Conservation (phyloP, 1,140 invertebrate genomes). For the Heliconius hermathena region DNA sequence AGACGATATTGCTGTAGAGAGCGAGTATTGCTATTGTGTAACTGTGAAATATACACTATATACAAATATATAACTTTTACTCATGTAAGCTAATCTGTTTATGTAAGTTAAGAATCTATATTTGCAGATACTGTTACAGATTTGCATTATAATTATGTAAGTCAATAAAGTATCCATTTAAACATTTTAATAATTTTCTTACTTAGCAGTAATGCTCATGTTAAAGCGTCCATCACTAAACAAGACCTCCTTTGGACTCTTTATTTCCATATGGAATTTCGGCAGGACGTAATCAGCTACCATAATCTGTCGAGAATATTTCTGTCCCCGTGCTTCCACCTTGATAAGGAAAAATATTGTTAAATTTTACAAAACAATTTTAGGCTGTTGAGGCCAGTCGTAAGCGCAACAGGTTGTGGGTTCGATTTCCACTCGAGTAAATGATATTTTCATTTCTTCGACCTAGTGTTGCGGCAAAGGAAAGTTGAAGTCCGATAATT, state of each 20-base stretch:
- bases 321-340: conserved; percentile 83
- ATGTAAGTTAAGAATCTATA: neutral
- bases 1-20: conserved; percentile 8
- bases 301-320: conserved; percentile 87
- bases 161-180: neutral
- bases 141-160: too few species aligned
- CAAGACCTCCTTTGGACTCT: conserved; percentile 90
- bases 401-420: too few species aligned
- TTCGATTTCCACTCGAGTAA: too few species aligned
- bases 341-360: conserved; percentile 28
- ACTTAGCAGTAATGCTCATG: conserved; percentile 92
- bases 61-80: neutral
- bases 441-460: too few species aligned
- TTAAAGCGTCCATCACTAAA: conserved; percentile 90
- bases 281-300: conserved; percentile 96
- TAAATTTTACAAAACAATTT: neutral
- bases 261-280: conserved; percentile 93
- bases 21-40: neutral
- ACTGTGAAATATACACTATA: neutral
- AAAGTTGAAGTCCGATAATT: too few species aligned
- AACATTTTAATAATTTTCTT: conserved; percentile 54
- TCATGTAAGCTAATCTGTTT: neutral
- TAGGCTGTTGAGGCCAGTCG: neutral
- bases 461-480: too few species aligned
- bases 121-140: neutral